Base-by-base conservation (phyloP, 2,888 invertebrate species). In the Lithodes maja region DNA sequence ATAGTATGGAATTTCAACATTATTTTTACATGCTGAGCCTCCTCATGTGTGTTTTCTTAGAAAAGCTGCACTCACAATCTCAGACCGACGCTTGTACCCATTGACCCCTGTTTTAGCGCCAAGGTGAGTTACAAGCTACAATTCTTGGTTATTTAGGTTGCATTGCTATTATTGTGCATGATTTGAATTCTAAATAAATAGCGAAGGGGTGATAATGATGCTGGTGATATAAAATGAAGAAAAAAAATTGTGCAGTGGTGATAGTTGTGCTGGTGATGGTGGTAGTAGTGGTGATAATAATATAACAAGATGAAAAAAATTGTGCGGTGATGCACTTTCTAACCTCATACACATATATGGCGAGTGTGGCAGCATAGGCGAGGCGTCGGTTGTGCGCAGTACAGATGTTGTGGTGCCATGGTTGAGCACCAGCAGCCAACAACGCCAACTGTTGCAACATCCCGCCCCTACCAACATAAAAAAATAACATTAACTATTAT, bases 291-390 rank as follows among this genome's bases (percentile, higher is more conserved):
- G n/a, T 74, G 74, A 74, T 61, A 61, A 61, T 61, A 61, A 61
- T 61, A 33, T 33, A 33, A 33, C 33, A 33, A 33, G 33, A 33
- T 33, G 33, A 33, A 33, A 33, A 33, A 33, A 33, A 33, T 33
- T 33, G 33, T 33, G 33, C 33, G 33, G 33, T 33, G 33, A 33
- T 33, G 33, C 33, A 33, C 33, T 33, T 33, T 33, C 92, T 92
- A 91, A 94, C 94, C 93, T 94, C 93, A 92, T 94, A 94, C n/a
- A 94, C 93, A 91, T 94, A 94, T 69, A 94, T 93, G 33, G 94
- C 94, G 74, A 94, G 93, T 0, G 94, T 94, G n/a, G 94, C 93
- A 91, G 94, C 94, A 92, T 94, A 94, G 0, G 94, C 94, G 93
- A 94, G 94, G 71, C 93, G 91, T 87, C 93, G 93, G 2, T 93